Conservation (phyloP, 2,888 invertebrate genomes). For the Nyleta sp. region DNA sequence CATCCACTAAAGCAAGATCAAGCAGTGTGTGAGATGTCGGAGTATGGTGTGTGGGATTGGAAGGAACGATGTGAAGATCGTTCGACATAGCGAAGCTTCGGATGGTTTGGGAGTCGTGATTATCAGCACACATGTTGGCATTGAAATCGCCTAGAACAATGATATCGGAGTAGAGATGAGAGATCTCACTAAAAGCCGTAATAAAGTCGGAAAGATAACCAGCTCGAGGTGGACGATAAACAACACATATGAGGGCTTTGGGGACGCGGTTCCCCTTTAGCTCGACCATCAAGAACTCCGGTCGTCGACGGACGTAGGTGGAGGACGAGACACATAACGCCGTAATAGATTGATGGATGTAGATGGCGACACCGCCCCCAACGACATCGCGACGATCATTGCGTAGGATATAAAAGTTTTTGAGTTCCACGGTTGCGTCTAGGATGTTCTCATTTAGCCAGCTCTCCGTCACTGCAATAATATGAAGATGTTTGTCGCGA, state of each 20-base stretch:
- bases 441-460: background rate
- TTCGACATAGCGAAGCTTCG: background rate
- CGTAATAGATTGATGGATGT: background rate
- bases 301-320: background rate
- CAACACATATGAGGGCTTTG: background rate
- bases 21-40: background rate
- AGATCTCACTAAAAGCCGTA: background rate
- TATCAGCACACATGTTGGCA: background rate
- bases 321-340: background rate
- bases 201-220: background rate
- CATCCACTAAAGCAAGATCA: background rate
- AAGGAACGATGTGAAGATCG: background rate
- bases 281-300: background rate
- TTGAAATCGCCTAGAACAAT: background rate
- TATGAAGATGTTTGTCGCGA: background rate
- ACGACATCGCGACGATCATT: background rate
- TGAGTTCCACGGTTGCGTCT: background rate
- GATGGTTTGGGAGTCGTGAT: background rate
- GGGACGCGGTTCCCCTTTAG: background rate
- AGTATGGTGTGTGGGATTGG: background rate
- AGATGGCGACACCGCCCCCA: background rate
- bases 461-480: slow-evolving; percentile 2
- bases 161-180: background rate
- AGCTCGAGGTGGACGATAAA: background rate
- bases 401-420: background rate